phyloP scores from a whole-genome alignment of 1,140 invertebrate species.

The Heliconius melpomene region DNA sequence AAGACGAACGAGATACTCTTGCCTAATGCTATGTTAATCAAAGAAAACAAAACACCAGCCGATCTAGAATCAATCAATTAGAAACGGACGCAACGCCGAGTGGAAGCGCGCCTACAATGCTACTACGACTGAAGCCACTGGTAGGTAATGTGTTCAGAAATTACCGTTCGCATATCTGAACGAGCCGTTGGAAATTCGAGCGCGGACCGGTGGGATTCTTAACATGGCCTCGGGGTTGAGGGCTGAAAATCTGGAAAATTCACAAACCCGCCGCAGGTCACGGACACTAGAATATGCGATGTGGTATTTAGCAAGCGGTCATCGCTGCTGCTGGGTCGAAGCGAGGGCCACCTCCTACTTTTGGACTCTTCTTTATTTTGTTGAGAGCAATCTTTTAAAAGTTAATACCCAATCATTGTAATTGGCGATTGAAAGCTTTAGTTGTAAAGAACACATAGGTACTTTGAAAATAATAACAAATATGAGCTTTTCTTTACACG shows the following conservation, averaged over 20 bases:
- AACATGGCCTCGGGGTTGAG: constrained; percentile 62
- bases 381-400: background rate
- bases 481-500: no score
- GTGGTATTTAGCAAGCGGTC: constrained; percentile 67
- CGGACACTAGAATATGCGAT: constrained; percentile 74
- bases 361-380: background rate
- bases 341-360: background rate
- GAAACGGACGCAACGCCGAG: background rate
- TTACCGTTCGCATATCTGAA: constrained; percentile 55
- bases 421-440: no score
- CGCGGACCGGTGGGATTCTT: constrained; percentile 68
- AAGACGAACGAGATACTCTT: no score
- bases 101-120: constrained; percentile 27
- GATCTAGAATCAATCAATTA: background rate
- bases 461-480: no score
- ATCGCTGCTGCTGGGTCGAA: background rate
- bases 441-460: no score
- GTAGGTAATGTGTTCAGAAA: constrained; percentile 49
- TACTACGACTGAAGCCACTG: constrained; percentile 18
- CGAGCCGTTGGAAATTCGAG: constrained; percentile 63
- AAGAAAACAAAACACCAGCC: background rate
- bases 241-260: constrained; percentile 77
- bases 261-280: constrained; percentile 58
- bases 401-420: no score
- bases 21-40: background rate